Conservation (phyloP, 1,140 invertebrate genomes). For the Schlechtendalia chinensis region DNA sequence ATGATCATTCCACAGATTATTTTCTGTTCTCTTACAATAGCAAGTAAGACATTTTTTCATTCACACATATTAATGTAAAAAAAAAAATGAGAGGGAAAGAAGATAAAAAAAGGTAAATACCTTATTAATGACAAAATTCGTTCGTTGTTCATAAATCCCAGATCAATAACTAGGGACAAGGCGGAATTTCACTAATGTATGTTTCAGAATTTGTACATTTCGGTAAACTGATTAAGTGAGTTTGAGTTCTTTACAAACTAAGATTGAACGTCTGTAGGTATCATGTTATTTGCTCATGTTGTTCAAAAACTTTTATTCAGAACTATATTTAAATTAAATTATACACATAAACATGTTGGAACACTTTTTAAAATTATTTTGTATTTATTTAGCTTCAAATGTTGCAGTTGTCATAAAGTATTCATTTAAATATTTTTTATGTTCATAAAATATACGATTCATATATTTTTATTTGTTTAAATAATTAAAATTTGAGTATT, state of each 20-base stretch:
- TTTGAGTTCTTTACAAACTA: constrained; percentile 1
- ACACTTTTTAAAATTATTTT: too few relatives aligned
- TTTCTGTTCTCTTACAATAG: neutral
- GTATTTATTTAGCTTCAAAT: too few relatives aligned
- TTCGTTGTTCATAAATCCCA: neutral
- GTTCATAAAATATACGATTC: too few relatives aligned
- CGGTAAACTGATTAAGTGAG: constrained; percentile 11
- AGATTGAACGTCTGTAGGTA: neutral
- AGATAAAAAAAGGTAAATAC: constrained; percentile 3
- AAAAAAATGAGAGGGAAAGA: neutral
- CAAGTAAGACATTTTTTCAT: neutral
- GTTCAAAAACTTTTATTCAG: neutral
- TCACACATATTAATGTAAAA: neutral
- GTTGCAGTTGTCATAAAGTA: too few relatives aligned
- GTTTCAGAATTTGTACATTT: neutral
- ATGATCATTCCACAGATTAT: constrained; percentile 30
- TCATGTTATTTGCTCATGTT: neutral
- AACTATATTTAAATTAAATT: too few relatives aligned
- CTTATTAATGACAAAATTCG: constrained; percentile 18
- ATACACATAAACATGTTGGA: too few relatives aligned
- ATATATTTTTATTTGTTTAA: too few relatives aligned
- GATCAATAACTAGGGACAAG: too few relatives aligned
- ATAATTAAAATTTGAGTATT: too few relatives aligned
- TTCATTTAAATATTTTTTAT: too few relatives aligned
- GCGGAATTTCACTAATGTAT: too few relatives aligned